A percentile compares a stretch with the other conserved stretches of the same genome.
Evolutionary conservation across 2,888 invertebrate genomes (phyloP).

Genomic region (Pandemis cinnamomeana): DNA sequence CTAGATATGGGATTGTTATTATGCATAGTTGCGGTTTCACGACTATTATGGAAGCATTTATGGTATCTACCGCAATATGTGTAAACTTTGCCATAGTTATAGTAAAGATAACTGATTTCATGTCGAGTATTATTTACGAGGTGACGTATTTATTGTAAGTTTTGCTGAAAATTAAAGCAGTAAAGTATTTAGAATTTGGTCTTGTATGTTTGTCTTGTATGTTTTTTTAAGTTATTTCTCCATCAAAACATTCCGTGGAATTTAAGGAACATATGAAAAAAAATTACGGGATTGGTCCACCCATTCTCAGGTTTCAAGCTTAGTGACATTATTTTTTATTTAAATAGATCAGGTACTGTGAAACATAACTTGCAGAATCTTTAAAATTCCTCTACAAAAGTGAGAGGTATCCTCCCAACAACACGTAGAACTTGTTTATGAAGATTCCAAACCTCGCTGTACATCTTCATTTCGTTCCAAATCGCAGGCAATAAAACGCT

Average conservation of each 20-base stretch:
- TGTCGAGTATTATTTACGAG: no score
- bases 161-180: no score
- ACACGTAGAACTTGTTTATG: conserved; percentile 26
- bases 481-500: conserved; percentile 34
- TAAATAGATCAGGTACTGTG: neutral
- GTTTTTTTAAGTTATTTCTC: no score
- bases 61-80: neutral
- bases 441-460: conserved; percentile 23
- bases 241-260: no score
- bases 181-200: no score
- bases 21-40: neutral
- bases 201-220: no score
- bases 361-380: neutral
- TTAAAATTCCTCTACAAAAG: neutral
- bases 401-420: neutral
- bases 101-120: neutral
- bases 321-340: no score
- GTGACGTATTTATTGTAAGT: no score
- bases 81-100: neutral
- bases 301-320: no score
- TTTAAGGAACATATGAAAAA: no score
- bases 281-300: no score
- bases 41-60: neutral
- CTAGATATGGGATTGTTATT: conserved; percentile 2
- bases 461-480: conserved; percentile 37